Evolutionary conservation across 1,140 invertebrate genomes (phyloP).

Genomic region (Drosophila albomicans): DNA sequence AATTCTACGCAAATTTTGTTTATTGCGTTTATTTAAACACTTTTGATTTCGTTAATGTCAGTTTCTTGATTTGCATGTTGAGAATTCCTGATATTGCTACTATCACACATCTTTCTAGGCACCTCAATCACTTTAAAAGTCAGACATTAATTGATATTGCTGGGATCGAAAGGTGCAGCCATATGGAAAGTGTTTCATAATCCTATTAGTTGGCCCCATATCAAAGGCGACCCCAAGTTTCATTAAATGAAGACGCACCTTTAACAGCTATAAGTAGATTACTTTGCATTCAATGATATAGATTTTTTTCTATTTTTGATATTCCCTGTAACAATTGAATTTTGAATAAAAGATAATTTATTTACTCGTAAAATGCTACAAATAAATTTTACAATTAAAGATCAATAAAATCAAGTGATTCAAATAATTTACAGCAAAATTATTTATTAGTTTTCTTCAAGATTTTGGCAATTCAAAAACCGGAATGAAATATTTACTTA

Average conservation of each 20-base stretch:
- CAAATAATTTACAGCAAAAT: too few relatives aligned
- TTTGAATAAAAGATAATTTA: neutral
- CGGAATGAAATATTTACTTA: too few relatives aligned
- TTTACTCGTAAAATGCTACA: neutral
- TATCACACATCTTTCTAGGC: conserved; percentile 2
- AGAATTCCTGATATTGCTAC: conserved; percentile 3
- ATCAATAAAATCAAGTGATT: neutral
- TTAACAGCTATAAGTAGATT: neutral
- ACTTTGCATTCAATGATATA: neutral
- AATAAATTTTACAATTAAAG: neutral
- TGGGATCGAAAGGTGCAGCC: conserved; percentile 20
- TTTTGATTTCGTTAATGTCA: conserved; percentile 32
- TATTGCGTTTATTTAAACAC: conserved; percentile 24
- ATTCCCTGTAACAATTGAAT: too few relatives aligned
- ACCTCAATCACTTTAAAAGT: conserved; percentile 7
- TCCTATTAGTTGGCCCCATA: neutral
- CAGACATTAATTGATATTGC: conserved; percentile 20
- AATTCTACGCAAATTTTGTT: conserved; percentile 41
- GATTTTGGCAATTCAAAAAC: neutral
- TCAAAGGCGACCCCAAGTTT: conserved; percentile 8
- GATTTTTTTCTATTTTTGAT: neutral
- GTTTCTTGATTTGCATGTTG: neutral
- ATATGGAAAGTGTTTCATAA: conserved; percentile 27
- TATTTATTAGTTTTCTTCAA: neutral
- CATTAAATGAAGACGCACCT: neutral